Evolutionary conservation across 35 echinoderm and acorn worm genomes (phyloP), one percentile per base, ranked within the genome.

Genomic region (Hemicentrotus pulcherrimus): DNA sequence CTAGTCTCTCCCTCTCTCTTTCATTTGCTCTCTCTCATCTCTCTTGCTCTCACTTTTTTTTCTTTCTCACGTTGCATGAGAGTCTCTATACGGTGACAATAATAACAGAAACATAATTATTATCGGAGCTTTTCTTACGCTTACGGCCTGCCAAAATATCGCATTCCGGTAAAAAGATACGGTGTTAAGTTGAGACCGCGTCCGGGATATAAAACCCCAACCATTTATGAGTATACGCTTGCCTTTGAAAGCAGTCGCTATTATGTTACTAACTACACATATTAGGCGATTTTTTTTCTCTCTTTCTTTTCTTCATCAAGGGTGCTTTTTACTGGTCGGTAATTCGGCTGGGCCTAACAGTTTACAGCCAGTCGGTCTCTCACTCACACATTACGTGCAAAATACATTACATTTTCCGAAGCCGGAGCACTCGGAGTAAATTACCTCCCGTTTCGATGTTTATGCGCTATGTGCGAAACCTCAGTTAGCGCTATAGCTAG

Each of bases 51-150:
- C 18, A 41, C 86, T 14, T 0, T 35, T 35, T 88, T 3, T 88
- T 88, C 30, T 35, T 0, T 90, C 16, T 33, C 88, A 90, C 14
- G 15, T 33, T 47, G 32, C 88, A 14, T 31, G 88, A 45, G 31
- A 89, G 88, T 18, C 46, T 90, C 88, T 90, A 19, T 90, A 90
- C 88, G 12, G 12, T 32, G 88, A 90, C 88, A 90, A 90, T 32
- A 32, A 90, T 90, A 90, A 90, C 88, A 90, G 88, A 90, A 78
- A 90, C 88, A 90, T 90, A 90, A 90, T 90, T 90, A 90, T 90
- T 90, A 90, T 90, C 88, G 46, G 88, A 41, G 31, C 88, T 90
- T 90, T 90, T 41, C 88, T 90, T 90, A 47, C 88, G 88, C 88
- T 90, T 28, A 90, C 32, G 88, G 88, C 32, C 88, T 28, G 88